Evolutionary conservation across 2,797 vertebrate species (phyloP).

Genomic region (Aldrovandia affinis): DNA sequence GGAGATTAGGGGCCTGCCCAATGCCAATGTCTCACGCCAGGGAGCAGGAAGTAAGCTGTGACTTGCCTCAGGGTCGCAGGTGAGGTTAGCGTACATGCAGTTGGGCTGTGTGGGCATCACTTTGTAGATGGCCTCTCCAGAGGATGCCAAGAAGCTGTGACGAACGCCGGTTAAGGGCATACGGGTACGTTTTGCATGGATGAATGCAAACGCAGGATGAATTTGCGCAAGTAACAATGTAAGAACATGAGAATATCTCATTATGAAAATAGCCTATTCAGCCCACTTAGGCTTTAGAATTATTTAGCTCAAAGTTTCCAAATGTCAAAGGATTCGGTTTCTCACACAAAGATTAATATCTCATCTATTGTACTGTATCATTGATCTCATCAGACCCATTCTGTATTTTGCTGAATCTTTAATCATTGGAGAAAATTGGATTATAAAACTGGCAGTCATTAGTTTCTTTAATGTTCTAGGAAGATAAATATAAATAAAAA

Average conservation of each 20-base stretch:
- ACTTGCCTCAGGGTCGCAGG: slow-evolving; percentile 85
- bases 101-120: slow-evolving; percentile 78
- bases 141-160: slow-evolving; percentile 89
- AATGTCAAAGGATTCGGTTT: background rate
- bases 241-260: background rate
- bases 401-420: background rate
- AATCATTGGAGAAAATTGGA: no score
- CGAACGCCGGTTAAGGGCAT: slow-evolving; percentile 58
- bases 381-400: background rate
- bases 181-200: slow-evolving; percentile 1
- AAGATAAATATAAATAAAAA: slow-evolving; percentile 5
- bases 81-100: slow-evolving; percentile 86
- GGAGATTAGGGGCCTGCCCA: background rate
- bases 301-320: background rate
- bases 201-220: background rate
- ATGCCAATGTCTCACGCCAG: background rate
- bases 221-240: background rate
- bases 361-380: background rate
- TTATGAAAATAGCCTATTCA: background rate
- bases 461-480: background rate
- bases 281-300: background rate
- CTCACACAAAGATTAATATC: background rate
- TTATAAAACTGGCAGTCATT: background rate
- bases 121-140: slow-evolving; percentile 89
- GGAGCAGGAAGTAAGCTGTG: background rate